Evolutionary conservation across 1,140 invertebrate genomes (phyloP), one percentile per base, ranked within the genome.

Genomic region (Trialeurodes vaporariorum): DNA sequence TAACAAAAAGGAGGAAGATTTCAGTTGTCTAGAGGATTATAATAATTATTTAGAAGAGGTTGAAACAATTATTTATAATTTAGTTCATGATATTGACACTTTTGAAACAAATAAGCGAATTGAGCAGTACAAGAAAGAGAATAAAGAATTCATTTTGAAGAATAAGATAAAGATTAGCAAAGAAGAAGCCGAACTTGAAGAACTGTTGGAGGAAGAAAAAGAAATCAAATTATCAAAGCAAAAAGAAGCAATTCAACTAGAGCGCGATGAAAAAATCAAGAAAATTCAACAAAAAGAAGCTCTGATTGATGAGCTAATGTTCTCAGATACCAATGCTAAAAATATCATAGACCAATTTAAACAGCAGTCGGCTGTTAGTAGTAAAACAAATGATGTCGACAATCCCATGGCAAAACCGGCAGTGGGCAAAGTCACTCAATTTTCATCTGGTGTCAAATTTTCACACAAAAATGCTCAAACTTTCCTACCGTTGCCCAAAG

Each of bases 1-100:
- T 73, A 96, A 94, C 72, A 94, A 95, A 74, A 92, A 88, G 74
- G 90, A 94, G 77, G 91, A 94, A 71, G 93, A 97, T 77, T 98
- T 98, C 79, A 73, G 76, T 5, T 81, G 84, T 2, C 76, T 94
- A 40, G 78, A 84, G 63, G 93, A 94, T 70, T 98, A 90, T 76
- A 96, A 97, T 79, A 90, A 96, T 77, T 98, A 97, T 77, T 81
- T 97, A 70, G 94, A 98, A 79, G 87, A 92, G 79, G 84, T 98
- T 40, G 94, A 98, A 79, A 86, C 84, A 0, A 89, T 96, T 60
- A 89, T 98, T 71, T 97, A 85, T 75, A 98, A 98, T 81, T 79
- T 98, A 71, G 85, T 86, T 0, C 93, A 98, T 79, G 89, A 95
- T 75, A 89, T 96, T 67, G 92, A 98, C 79, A 81, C 96, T 22